Evolutionary conservation across 2,797 vertebrate species (phyloP), one percentile per base, ranked within the genome.

Genomic region (Sparidentex hasta): DNA sequence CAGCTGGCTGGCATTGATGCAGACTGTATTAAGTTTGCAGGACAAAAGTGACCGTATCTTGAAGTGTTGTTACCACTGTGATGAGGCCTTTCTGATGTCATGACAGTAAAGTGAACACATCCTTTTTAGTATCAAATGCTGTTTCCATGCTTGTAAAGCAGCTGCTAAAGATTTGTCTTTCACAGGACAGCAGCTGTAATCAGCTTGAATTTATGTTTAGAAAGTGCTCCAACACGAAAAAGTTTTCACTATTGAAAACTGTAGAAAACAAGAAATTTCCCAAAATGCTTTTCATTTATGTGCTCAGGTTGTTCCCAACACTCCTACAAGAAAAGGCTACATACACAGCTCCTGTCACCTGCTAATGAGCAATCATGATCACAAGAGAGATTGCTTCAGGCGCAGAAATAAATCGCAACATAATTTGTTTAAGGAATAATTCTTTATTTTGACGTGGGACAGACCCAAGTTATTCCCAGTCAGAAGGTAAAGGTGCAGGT

Each of bases 371-470:
- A 65, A 29, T 56, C 33, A 41, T 21, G 23, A 23, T 23, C 47
- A 33, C 5, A 76, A 62, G 57, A 76, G 12, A 27, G 14, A 65
- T 51, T n/a, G 33, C 62, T 20, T 57, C 59, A 13, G 33, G 54
- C 43, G 18, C 18, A n/a, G 23, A 14, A 44, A 71, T 12, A 65
- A 51, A 78, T 44, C 38, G 38, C 33, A 46, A 20, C 16, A 33
- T 20, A 1, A 29, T 38, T 51, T 64, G 59, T 78, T 61, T 25
- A 71, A 46, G 12, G 54, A 43, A 25, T 41, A 4, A 25, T 48
- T 63, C 55, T 55, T 76, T 38, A 47, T 71, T 55, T 57, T 43
- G 21, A 44, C 9, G 7, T 18, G 2, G 7, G 7, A 27, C 52
- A 17, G 23, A 5, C 21, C 16, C 1, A 33, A 18, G 21, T 33